A percentile compares a stretch with the other conserved stretches of the same genome.
Conservation (phyloP, 1,140 invertebrate genomes). For the Caenorhabditis brenneri region DNA sequence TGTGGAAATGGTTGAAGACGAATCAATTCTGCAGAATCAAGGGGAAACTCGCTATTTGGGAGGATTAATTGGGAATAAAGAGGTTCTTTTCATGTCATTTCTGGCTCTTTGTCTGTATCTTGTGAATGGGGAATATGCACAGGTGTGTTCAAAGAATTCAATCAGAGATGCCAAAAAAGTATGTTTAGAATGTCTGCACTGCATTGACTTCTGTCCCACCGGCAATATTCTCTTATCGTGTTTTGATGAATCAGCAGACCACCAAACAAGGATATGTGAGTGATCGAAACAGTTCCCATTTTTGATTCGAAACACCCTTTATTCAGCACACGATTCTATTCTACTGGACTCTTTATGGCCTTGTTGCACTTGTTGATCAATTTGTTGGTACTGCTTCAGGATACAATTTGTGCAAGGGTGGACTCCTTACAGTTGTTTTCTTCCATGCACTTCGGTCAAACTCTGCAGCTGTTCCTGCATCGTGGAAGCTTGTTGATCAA, state of each 20-base stretch:
- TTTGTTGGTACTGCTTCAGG: not conserved
- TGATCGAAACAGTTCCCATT: not conserved
- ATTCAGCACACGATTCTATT: slow-evolving; percentile 13
- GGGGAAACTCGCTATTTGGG: not conserved
- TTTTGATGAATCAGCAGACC: not conserved
- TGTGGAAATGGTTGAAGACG: not conserved
- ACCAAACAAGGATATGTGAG: slow-evolving; percentile 13
- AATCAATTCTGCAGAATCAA: not conserved
- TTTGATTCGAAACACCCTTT: not conserved
- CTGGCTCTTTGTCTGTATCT: not conserved
- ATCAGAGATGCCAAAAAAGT: not conserved
- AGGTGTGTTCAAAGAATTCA: not conserved
- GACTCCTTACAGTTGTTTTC: not conserved
- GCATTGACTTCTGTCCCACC: not conserved
- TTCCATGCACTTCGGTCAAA: not conserved
- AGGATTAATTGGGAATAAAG: not conserved
- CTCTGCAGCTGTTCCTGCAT: not conserved
- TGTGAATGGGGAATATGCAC: slow-evolving; percentile 4
- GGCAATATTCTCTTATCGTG: not conserved
- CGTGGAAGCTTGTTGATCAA: not conserved
- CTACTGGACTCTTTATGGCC: not conserved
- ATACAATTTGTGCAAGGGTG: slow-evolving; percentile 19
- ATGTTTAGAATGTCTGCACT: not conserved
- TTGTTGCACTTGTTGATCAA: not conserved
- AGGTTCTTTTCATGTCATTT: not conserved